Conservation (phyloP, 2,888 invertebrate genomes). For the Capitulum mitella region DNA sequence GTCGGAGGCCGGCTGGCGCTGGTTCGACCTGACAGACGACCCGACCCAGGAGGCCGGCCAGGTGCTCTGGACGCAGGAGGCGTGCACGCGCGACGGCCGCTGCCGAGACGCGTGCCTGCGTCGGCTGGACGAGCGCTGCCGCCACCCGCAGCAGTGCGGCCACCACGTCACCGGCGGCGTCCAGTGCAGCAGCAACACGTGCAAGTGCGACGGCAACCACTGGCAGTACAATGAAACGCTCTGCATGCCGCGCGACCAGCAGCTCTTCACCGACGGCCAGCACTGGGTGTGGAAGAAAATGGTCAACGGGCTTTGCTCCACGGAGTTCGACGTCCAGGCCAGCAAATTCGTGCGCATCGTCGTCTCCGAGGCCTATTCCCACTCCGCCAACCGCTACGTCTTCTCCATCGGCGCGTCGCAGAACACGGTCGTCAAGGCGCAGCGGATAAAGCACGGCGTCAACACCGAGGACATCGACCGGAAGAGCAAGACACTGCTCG, state of each 20-base stretch:
- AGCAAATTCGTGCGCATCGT: background rate
- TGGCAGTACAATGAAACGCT: background rate
- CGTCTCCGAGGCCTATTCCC: background rate
- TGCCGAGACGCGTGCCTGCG: constrained; percentile 1
- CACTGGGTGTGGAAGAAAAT: background rate
- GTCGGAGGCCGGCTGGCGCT: background rate
- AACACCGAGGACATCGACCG: background rate
- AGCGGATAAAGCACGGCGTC: background rate
- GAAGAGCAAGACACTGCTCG: background rate
- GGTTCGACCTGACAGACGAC: background rate
- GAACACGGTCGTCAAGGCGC: background rate
- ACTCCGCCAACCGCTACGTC: background rate
- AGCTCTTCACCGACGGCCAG: background rate
- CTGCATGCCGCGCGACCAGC: background rate
- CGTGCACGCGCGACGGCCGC: constrained; percentile 5
- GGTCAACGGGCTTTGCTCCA: background rate
- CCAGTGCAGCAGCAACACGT: background rate
- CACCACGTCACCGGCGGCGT: background rate
- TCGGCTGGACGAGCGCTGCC: background rate
- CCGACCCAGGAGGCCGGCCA: background rate
- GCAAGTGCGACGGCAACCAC: background rate
- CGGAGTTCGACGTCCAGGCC: constrained; percentile 4
- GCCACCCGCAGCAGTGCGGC: background rate
- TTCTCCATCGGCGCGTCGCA: background rate
- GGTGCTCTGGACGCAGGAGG: background rate